These are phyloP conservation scores for Branchipolynoe longqiensis DNA, from an alignment of 2,888 invertebrate species.

Conservation along the genomic window DNA sequence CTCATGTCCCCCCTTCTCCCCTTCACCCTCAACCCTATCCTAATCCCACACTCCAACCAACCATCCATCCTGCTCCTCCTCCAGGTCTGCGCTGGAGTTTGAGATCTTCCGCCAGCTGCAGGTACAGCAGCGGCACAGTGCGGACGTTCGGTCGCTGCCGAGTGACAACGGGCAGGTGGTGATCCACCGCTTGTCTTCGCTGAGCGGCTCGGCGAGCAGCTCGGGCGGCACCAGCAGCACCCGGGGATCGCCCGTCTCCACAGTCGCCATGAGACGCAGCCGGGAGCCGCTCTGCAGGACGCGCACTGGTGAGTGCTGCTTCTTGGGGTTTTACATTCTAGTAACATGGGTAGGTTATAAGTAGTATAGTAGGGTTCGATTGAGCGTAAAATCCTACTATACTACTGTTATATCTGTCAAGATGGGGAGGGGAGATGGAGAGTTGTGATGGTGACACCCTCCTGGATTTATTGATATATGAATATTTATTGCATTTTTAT, in stretches of 20 bases:
- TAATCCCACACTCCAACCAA: background rate
- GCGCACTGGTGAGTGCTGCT: constrained; percentile 45
- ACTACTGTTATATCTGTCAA: too few species aligned
- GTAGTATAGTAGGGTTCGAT: too few species aligned
- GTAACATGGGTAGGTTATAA: too few species aligned
- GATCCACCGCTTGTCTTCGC: constrained; percentile 41
- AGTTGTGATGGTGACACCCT: too few species aligned
- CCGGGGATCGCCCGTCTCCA: background rate
- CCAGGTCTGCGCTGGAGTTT: constrained; percentile 78
- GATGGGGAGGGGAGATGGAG: too few species aligned
- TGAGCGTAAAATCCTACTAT: too few species aligned
- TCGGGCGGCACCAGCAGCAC: constrained; percentile 29
- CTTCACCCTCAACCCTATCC: too few species aligned
- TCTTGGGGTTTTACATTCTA: too few species aligned
- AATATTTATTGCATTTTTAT: too few species aligned
- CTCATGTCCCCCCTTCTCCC: too few species aligned
- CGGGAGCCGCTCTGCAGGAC: constrained; percentile 33
- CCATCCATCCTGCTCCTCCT: background rate
- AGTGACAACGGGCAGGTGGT: constrained; percentile 41
- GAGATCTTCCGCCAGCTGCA: constrained; percentile 80
- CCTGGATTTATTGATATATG: too few species aligned
- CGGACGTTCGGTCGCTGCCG: constrained; percentile 33
- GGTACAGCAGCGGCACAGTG: constrained; percentile 73
- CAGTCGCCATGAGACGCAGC: background rate
- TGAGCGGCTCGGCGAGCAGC: constrained; percentile 21